Evolutionary conservation across 2,888 invertebrate species (phyloP).

Genomic region (Eristalinus sepulchralis): DNA sequence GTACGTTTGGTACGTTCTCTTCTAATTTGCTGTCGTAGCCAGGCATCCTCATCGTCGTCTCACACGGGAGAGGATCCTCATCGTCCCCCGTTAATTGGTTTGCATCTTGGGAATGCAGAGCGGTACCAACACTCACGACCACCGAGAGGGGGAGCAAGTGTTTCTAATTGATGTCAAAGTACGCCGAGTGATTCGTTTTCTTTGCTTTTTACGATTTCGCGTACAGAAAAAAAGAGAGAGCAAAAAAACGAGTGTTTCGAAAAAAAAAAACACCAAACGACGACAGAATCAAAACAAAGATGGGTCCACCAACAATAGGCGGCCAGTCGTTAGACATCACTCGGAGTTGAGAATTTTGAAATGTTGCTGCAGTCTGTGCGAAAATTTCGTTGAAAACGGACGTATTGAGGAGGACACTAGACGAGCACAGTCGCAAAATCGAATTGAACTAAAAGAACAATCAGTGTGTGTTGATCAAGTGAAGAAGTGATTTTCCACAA

Average conservation of each 20-base stretch:
- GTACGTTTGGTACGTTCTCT: not conserved
- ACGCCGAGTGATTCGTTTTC: slow-evolving; percentile 14
- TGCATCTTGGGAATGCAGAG: slow-evolving; percentile 51
- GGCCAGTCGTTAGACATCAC: slow-evolving; percentile 25
- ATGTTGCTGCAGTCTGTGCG: slow-evolving; percentile 65
- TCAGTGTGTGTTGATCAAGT: not conserved
- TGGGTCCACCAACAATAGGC: slow-evolving; percentile 37
- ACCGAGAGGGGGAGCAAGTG: not conserved
- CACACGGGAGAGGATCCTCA: slow-evolving; percentile 21
- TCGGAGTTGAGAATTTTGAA: slow-evolving; percentile 58
- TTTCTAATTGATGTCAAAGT: slow-evolving; percentile 54
- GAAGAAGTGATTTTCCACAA: not conserved
- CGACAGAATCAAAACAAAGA: slow-evolving; percentile 62
- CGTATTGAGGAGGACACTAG: slow-evolving; percentile 18
- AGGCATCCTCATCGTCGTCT: not conserved
- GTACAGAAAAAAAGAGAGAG: not conserved
- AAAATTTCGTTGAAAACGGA: slow-evolving; percentile 65
- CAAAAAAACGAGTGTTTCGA: not conserved
- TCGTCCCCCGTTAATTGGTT: slow-evolving; percentile 53
- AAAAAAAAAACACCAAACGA: slow-evolving; percentile 3
- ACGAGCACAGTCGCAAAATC: not conserved
- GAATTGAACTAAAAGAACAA: not conserved
- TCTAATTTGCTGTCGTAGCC: not conserved
- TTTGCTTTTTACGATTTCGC: not conserved
- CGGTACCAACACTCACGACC: not conserved